A percentile compares a stretch with the other conserved stretches of the same genome.
Evolutionary conservation across 1,140 invertebrate species (phyloP).

Genomic region (Pachyrhynchus sulphureomaculatus): DNA sequence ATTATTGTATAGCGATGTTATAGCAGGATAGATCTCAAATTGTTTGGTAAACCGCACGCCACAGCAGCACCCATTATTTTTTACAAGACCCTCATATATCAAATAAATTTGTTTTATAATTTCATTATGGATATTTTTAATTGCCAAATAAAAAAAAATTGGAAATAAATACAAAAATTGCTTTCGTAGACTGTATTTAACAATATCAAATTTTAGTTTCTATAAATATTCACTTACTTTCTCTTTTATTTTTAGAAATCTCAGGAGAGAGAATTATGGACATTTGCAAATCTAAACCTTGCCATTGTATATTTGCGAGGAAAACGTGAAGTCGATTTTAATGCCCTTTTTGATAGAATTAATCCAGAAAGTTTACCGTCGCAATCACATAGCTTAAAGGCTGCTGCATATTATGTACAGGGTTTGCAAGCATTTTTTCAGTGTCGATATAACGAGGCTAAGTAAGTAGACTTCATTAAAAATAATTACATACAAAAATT

Average conservation of each 20-base stretch:
- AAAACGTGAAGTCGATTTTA: slow-evolving; percentile 83
- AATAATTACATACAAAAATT: not conserved
- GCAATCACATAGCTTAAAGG: slow-evolving; percentile 86
- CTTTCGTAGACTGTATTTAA: too few relatives aligned
- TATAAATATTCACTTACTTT: slow-evolving; percentile 14
- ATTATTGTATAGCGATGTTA: too few relatives aligned
- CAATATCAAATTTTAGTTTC: too few relatives aligned
- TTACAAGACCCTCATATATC: too few relatives aligned
- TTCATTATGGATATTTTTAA: too few relatives aligned
- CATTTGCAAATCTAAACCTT: slow-evolving; percentile 93
- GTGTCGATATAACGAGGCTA: slow-evolving; percentile 93
- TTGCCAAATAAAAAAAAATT: too few relatives aligned
- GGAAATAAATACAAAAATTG: too few relatives aligned
- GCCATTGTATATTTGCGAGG: slow-evolving; percentile 94
- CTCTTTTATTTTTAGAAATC: slow-evolving; percentile 64
- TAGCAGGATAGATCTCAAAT: too few relatives aligned
- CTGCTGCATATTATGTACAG: slow-evolving; percentile 93
- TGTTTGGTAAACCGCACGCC: too few relatives aligned
- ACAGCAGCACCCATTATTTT: too few relatives aligned
- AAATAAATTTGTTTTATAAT: too few relatives aligned
- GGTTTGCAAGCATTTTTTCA: slow-evolving; percentile 96
- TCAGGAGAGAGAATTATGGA: slow-evolving; percentile 86
- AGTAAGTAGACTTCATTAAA: slow-evolving; percentile 65
- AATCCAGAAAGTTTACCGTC: slow-evolving; percentile 82
- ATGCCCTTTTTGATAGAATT: slow-evolving; percentile 82